Evolutionary conservation across 2,113 vertebrate species (phyloP).

Genomic region (Tachysurus fulvidraco): DNA sequence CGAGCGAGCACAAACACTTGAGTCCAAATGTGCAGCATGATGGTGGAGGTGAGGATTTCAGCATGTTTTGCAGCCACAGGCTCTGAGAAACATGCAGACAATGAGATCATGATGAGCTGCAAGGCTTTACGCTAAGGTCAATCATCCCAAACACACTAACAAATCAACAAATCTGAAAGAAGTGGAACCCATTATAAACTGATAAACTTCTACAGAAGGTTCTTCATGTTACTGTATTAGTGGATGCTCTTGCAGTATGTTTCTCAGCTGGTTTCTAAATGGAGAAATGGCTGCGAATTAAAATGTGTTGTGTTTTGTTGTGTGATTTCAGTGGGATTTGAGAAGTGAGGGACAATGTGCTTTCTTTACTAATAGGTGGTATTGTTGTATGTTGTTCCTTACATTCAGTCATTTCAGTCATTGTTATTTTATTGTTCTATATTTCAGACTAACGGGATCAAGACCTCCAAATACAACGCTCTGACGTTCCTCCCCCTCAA

Average conservation of each 20-base stretch:
- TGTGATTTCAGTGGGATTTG: too few relatives aligned
- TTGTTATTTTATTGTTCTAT: neutral
- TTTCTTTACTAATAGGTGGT: neutral
- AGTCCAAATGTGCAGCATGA: neutral
- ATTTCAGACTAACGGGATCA: slow-evolving; percentile 86
- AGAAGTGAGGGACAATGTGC: too few relatives aligned
- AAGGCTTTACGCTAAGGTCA: neutral
- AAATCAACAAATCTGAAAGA: too few relatives aligned
- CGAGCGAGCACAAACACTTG: neutral
- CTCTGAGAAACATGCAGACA: neutral
- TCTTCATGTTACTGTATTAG: too few relatives aligned
- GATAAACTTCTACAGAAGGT: too few relatives aligned
- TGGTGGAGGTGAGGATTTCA: neutral
- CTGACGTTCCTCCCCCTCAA: slow-evolving; percentile 93
- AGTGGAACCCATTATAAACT: too few relatives aligned
- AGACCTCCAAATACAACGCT: slow-evolving; percentile 90
- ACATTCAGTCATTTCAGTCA: neutral
- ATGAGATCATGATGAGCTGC: neutral
- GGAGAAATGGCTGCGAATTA: too few relatives aligned
- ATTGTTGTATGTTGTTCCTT: neutral
- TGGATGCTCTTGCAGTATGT: too few relatives aligned
- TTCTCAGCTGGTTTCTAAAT: too few relatives aligned
- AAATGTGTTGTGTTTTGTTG: too few relatives aligned
- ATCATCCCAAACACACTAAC: neutral
- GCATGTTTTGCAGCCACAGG: neutral